Evolutionary conservation across 2,113 vertebrate species (phyloP).

Genomic region (Heloderma charlesbogerti): DNA sequence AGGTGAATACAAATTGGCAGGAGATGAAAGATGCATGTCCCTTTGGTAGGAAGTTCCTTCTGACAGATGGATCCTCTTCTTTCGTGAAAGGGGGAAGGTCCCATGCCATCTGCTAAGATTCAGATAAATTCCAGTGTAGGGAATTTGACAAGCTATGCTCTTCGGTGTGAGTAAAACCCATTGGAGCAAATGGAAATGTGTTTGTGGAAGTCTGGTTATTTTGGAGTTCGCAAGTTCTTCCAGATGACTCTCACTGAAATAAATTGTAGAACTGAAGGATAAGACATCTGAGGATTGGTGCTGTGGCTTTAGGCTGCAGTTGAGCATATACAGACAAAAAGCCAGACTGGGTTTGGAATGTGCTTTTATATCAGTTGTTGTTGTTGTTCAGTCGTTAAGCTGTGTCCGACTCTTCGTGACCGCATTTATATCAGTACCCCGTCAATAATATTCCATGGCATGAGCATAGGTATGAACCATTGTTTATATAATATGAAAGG

Average conservation of each 20-base stretch:
- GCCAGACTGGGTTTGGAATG: background rate
- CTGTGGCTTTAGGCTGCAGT: background rate
- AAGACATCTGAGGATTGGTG: background rate
- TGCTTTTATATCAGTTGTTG: background rate
- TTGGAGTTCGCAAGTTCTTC: background rate
- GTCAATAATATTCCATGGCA: background rate
- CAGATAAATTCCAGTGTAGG: background rate
- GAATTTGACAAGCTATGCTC: background rate
- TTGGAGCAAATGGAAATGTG: background rate
- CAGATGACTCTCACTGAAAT: background rate
- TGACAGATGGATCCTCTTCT: conserved; percentile 22
- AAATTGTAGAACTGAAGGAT: background rate
- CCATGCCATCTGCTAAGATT: conserved; percentile 27
- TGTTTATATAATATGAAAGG: background rate
- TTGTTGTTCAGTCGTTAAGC: too few relatives aligned
- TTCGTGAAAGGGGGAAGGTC: background rate
- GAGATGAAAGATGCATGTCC: conserved; percentile 16
- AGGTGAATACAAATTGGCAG: conserved; percentile 14
- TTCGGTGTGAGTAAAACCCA: conserved; percentile 3
- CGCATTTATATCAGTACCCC: too few relatives aligned
- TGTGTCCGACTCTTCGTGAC: too few relatives aligned
- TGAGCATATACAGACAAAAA: background rate
- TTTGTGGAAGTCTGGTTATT: background rate
- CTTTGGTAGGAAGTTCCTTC: conserved; percentile 10
- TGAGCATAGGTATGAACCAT: background rate